A percentile compares a stretch with the other conserved stretches of the same genome.
Evolutionary conservation across 2,113 vertebrate genomes (phyloP).

Genomic region (Excalfactoria chinensis): DNA sequence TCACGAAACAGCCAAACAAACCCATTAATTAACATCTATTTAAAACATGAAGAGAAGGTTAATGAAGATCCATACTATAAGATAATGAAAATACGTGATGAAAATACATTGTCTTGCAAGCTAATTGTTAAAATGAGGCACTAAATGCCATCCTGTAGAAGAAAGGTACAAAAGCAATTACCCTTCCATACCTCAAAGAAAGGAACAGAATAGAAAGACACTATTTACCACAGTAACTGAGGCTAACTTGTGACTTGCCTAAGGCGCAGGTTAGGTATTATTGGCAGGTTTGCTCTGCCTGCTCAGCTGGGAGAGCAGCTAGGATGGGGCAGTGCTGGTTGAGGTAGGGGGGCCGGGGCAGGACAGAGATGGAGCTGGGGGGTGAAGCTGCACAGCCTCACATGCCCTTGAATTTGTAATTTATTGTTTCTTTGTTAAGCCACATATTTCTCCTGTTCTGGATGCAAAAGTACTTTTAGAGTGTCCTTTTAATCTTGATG

Average conservation of each 20-base stretch:
- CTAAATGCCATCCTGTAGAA: neutral
- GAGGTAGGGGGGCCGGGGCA: neutral
- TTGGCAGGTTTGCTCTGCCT: neutral
- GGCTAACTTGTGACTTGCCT: neutral
- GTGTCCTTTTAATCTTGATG: neutral
- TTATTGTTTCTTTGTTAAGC: neutral
- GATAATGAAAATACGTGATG: conserved; percentile 23
- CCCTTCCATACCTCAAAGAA: neutral
- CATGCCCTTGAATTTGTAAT: neutral
- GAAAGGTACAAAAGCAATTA: neutral
- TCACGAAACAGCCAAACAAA: conserved; percentile 18
- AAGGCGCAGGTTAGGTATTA: neutral
- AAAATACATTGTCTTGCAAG: neutral
- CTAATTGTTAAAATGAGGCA: neutral
- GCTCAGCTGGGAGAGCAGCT: neutral
- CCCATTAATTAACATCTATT: conserved; percentile 10
- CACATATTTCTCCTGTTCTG: fast-evolving
- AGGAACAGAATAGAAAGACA: neutral
- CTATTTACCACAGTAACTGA: neutral
- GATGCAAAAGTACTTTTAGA: neutral
- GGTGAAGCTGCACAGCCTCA: neutral
- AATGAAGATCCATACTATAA: neutral
- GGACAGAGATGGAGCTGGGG: neutral
- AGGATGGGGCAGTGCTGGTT: neutral
- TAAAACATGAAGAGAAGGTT: neutral